A percentile compares a stretch with the other conserved stretches of the same genome.
Conservation (phyloP, 1,140 invertebrate species). For the Leptinotarsa lineolata region DNA sequence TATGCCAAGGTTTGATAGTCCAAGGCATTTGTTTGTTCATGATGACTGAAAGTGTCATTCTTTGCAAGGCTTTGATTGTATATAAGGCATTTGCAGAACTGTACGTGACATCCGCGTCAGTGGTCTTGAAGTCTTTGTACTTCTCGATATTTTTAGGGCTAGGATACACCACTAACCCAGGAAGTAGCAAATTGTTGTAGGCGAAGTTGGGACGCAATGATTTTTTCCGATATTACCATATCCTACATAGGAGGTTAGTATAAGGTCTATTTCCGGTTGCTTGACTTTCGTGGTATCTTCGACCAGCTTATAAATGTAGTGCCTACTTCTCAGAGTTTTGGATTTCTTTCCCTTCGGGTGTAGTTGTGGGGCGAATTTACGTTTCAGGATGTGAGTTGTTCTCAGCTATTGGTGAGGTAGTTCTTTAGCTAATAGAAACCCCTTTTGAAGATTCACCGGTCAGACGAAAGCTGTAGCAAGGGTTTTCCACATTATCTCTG, state of each 20-base stretch:
- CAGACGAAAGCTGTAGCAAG: slow-evolving; percentile 24
- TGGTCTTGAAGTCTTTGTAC: slow-evolving; percentile 58
- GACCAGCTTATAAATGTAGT: slow-evolving; percentile 75
- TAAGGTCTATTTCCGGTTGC: slow-evolving; percentile 65
- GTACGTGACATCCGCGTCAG: slow-evolving; percentile 52
- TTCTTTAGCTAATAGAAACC: slow-evolving; percentile 24
- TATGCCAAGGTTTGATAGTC: slow-evolving; percentile 81
- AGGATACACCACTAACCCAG: slow-evolving; percentile 81
- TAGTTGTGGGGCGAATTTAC: slow-evolving; percentile 61
- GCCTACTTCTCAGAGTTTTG: slow-evolving; percentile 59
- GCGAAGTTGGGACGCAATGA: slow-evolving; percentile 65
- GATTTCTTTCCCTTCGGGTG: slow-evolving; percentile 63
- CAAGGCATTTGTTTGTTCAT: slow-evolving; percentile 81
- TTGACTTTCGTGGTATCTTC: slow-evolving; percentile 63
- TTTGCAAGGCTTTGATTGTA: slow-evolving; percentile 62
- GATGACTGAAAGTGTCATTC: slow-evolving; percentile 63
- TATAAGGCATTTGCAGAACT: slow-evolving; percentile 67
- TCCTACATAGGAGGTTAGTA: slow-evolving; percentile 72
- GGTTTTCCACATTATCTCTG: slow-evolving; percentile 39
- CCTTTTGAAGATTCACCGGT: slow-evolving; percentile 18
- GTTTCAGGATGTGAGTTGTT: slow-evolving; percentile 68
- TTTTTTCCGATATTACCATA: slow-evolving; percentile 74
- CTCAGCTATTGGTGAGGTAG: slow-evolving; percentile 41
- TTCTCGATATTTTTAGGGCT: slow-evolving; percentile 77
- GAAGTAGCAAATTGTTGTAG: slow-evolving; percentile 73